A percentile compares a stretch with the other conserved stretches of the same genome.
Evolutionary conservation across 1,140 invertebrate species (phyloP).

Genomic region (Popillia japonica): DNA sequence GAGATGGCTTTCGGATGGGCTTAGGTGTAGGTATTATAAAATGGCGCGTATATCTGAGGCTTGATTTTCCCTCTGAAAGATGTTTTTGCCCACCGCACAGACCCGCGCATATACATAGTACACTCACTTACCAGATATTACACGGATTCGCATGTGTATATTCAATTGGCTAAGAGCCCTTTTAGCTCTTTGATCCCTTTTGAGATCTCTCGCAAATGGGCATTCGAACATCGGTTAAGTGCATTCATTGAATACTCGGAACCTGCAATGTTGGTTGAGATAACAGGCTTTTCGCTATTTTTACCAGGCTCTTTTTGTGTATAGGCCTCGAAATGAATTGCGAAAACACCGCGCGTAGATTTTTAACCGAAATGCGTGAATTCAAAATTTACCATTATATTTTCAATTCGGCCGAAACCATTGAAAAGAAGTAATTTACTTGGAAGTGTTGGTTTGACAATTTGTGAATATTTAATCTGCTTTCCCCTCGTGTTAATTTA

Average conservation of each 20-base stretch:
- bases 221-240: conserved; percentile 29
- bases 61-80: background rate
- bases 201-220: background rate
- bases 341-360: background rate
- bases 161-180: conserved; percentile 36
- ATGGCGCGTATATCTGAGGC: background rate
- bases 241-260: conserved; percentile 17
- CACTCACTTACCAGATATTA: background rate
- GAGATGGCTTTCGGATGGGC: background rate
- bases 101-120: background rate
- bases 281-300: background rate
- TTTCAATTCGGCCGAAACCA: too few species aligned
- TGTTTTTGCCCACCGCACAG: background rate
- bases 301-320: background rate
- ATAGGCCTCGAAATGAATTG: background rate
- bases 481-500: too few species aligned
- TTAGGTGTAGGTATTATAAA: background rate
- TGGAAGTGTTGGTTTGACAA: too few species aligned
- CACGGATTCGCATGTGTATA: conserved; percentile 16
- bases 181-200: conserved; percentile 27
- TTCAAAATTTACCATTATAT: too few species aligned
- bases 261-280: background rate
- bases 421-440: too few species aligned
- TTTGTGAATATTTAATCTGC: too few species aligned
- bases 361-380: background rate